Conservation (phyloP, 2,113 vertebrate species). For the Chaetura pelagica region DNA sequence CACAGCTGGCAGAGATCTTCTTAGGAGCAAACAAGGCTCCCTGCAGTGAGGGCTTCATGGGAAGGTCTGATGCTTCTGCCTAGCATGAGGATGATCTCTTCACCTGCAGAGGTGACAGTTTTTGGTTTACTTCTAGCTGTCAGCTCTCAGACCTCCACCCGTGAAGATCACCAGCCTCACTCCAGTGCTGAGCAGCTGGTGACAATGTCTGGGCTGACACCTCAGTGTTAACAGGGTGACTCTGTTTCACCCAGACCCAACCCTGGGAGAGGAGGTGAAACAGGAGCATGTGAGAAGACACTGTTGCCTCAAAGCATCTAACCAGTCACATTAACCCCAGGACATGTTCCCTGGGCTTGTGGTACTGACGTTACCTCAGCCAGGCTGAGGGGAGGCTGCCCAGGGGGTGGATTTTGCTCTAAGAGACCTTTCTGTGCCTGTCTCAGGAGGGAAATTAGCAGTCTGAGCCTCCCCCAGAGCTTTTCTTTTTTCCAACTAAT, state of each 20-base stretch:
- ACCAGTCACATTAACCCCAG: not conserved
- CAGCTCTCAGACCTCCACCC: not conserved
- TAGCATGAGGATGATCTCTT: not conserved
- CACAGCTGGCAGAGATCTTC: conserved; percentile 24
- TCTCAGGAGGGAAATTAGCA: conserved; percentile 26
- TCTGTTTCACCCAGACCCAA: not conserved
- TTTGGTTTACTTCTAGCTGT: not conserved
- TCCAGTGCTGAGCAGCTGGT: not conserved
- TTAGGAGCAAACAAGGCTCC: not conserved
- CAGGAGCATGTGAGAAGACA: not conserved
- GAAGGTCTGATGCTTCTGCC: conserved; percentile 6
- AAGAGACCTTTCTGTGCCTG: not conserved
- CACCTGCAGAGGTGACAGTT: conserved; percentile 1
- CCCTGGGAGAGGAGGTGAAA: not conserved
- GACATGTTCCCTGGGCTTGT: not conserved
- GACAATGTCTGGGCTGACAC: not conserved
- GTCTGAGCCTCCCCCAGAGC: not conserved
- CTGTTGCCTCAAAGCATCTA: not conserved
- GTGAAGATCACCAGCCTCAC: not conserved
- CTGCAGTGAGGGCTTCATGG: not conserved
- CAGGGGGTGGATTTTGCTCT: not conserved
- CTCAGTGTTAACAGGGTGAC: not conserved
- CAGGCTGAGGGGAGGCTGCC: not conserved
- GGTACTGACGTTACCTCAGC: not conserved
- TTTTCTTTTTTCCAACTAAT: not conserved